Percentiles rank a stretch among this genome's conserved stretches.
These are phyloP conservation scores for Hyppa rectilinea DNA, from an alignment of 2,888 invertebrate genomes.

Conservation along the genomic window DNA sequence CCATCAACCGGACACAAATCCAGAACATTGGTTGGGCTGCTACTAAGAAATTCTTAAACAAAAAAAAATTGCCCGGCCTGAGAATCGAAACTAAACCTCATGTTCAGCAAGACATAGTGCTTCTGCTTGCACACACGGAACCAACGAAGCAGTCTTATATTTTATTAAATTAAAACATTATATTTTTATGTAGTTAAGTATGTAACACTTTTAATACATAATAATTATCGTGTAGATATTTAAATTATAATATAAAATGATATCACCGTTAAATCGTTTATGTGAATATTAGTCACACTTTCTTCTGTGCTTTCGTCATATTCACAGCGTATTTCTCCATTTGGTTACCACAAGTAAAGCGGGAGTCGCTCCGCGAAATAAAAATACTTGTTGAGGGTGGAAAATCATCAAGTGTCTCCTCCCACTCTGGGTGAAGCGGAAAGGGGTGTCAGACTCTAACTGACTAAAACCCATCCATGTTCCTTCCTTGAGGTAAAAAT, in stretches of 20 bases:
- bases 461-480: no score
- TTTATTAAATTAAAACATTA: neutral
- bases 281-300: neutral
- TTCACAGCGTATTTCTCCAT: no score
- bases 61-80: neutral
- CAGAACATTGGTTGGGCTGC: neutral
- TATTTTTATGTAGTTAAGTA: no score
- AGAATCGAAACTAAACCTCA: neutral
- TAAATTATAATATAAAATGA: neutral
- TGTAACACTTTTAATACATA: neutral
- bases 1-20: neutral
- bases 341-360: no score
- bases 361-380: no score
- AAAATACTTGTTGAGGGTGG: no score
- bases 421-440: no score
- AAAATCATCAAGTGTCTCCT: no score
- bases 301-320: no score
- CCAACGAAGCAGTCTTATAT: neutral
- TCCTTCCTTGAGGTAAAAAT: no score
- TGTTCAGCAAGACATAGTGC: neutral
- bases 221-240: neutral
- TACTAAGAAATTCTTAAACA: neutral
- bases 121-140: neutral
- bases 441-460: no score
- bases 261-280: conserved; percentile 8